A percentile compares a stretch with the other conserved stretches of the same genome.
These are phyloP conservation scores for Microctonus hyperodae DNA, from an alignment of 2,888 invertebrate genomes.

Conservation along the genomic window DNA sequence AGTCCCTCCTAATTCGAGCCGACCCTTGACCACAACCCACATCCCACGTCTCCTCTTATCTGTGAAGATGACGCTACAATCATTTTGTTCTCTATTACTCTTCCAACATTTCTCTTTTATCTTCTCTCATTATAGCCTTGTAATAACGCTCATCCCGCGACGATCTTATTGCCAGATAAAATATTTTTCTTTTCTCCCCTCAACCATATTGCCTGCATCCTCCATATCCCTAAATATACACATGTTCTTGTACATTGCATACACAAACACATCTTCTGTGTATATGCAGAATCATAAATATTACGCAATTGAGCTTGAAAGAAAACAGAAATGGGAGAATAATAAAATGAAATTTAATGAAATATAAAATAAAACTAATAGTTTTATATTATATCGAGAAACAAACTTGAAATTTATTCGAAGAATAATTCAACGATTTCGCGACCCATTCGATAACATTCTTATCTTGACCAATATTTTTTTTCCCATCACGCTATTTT, in stretches of 20 bases:
- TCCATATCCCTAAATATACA: constrained; percentile 11
- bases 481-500: no score
- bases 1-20: constrained; percentile 53
- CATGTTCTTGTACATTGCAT: not conserved
- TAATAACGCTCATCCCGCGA: constrained; percentile 48
- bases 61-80: constrained; percentile 47
- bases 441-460: no score
- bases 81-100: constrained; percentile 16
- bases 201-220: constrained; percentile 1
- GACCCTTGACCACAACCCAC: constrained; percentile 50
- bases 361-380: not conserved
- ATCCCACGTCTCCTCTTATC: constrained; percentile 42
- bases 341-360: no score
- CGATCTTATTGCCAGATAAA: constrained; percentile 41
- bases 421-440: not conserved
- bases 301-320: not conserved
- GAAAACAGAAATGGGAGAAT: not conserved
- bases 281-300: not conserved
- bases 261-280: not conserved
- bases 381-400: not conserved
- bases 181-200: constrained; percentile 19
- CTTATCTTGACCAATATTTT: not conserved
- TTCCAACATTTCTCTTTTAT: constrained; percentile 30
- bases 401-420: not conserved
- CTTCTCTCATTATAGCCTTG: constrained; percentile 51